Percentiles rank a stretch among this genome's conserved stretches.
Evolutionary conservation across 2,888 invertebrate genomes (phyloP).

Genomic region (Neoitamus cyanurus): DNA sequence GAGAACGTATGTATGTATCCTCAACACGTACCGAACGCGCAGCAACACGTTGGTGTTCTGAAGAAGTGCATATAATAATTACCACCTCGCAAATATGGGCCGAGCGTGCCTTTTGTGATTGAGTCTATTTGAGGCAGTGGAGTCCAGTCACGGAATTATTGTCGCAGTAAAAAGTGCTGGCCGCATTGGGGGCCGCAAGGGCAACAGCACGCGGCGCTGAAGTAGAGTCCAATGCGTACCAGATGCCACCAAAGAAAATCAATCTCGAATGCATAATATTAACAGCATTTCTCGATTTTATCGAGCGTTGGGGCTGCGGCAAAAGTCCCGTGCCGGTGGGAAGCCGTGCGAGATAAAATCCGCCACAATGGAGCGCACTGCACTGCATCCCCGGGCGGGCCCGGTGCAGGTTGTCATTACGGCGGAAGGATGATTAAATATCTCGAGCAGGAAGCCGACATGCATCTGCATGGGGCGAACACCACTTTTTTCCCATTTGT

Average conservation of each 20-base stretch:
- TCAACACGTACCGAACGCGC: neutral
- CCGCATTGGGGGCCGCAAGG: neutral
- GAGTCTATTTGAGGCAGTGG: neutral
- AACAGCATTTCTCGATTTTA: neutral
- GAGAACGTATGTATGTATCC: neutral
- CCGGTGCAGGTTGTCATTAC: neutral
- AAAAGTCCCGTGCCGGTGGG: neutral
- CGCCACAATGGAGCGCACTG: neutral
- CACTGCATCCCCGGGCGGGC: neutral
- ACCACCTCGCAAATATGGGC: neutral
- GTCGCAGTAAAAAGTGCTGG: neutral
- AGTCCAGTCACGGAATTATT: neutral
- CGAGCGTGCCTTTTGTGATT: neutral
- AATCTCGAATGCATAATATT: neutral
- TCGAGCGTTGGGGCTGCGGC: neutral
- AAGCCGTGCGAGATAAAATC: neutral
- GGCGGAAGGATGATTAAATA: slow-evolving; percentile 39
- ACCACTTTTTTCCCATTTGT: slow-evolving; percentile 26
- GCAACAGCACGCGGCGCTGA: neutral
- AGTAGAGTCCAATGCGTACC: neutral
- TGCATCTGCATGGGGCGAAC: slow-evolving; percentile 27
- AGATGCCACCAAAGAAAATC: neutral
- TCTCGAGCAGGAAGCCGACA: slow-evolving; percentile 25
- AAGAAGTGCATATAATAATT: neutral
- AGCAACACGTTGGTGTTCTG: neutral